A percentile compares a stretch with the other conserved stretches of the same genome.
Evolutionary conservation across 2,888 invertebrate species (phyloP).

Genomic region (Tetragonisca angustula): DNA sequence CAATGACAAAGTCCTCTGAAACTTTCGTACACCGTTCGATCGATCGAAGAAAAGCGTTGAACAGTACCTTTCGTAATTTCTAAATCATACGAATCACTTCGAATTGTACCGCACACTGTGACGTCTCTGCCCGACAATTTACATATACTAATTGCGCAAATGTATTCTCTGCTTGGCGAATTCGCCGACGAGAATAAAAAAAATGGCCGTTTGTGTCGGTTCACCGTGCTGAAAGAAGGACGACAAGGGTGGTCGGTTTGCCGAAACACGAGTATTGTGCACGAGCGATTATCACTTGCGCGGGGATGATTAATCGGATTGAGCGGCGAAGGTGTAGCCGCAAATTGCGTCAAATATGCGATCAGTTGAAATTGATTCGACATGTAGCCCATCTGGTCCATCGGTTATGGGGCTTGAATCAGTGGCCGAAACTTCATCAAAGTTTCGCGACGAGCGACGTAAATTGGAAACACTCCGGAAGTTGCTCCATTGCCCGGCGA

Average conservation of each 20-base stretch:
- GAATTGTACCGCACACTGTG: background rate
- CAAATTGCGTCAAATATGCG: slow-evolving; percentile 44
- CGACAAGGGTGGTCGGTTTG: background rate
- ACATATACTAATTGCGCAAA: background rate
- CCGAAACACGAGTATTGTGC: background rate
- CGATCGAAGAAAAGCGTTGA: background rate
- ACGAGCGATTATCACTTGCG: slow-evolving; percentile 27
- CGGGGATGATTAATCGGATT: slow-evolving; percentile 32
- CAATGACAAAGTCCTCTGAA: background rate
- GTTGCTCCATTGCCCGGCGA: background rate
- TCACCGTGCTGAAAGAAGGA: slow-evolving; percentile 10
- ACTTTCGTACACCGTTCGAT: background rate
- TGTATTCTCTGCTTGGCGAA: background rate
- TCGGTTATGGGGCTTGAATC: slow-evolving; percentile 31
- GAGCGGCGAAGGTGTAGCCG: slow-evolving; percentile 19
- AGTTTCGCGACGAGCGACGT: slow-evolving; percentile 31
- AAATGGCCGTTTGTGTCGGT: slow-evolving; percentile 40
- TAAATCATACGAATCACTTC: background rate
- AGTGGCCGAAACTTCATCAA: slow-evolving; percentile 42
- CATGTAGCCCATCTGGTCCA: slow-evolving; percentile 16
- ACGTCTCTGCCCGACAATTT: background rate
- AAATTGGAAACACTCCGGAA: slow-evolving; percentile 33
- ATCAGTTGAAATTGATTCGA: slow-evolving; percentile 43
- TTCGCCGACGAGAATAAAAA: slow-evolving; percentile 1
- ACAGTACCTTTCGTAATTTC: background rate